Base-by-base conservation (phyloP, 1,140 invertebrate species). In the Drosophila santomea region DNA sequence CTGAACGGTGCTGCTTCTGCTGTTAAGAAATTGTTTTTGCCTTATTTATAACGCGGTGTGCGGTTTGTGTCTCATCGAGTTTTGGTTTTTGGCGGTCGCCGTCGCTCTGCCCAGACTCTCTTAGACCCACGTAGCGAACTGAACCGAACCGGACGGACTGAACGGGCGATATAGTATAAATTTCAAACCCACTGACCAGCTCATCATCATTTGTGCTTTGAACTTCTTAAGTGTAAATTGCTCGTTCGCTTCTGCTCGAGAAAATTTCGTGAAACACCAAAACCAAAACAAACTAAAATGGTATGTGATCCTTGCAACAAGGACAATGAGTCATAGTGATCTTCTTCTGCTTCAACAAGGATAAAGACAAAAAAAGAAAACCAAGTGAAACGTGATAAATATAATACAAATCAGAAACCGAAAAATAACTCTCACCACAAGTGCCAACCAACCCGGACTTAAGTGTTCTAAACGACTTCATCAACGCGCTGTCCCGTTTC, bases 141-240 rank as follows among this genome's bases (percentile, higher is more conserved):
- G 78, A 81, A 76, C 57, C 78, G 73, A 67, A 84, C 80, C 57
- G 73, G 48, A 69, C 43, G 20, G 63, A 66, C 63, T 43, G 66
- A 45, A n/a, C 72, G 71, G 81, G 64, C 64, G 80, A 89, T 89
- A 89, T 89, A 89, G 85, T 91, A 91, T 91, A 91, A 91, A 91
- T 91, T 85, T 89, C 78, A 78, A 75, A 82, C 83, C 75, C 78
- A 66, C 84, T 89, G 74, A 62, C 73, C 78, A 89, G 71, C 84
- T 91, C 89, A 91, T 91, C 89, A 91, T 91, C 89, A 91, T 91
- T 91, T 91, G 89, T 91, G 89, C 89, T 91, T 91, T 91, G 89
- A 91, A 91, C 89, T 91, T 91, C 89, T 91, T 91, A 77, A 89
- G 83, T 80, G 83, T 81, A 85, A 89, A 90, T 90, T 90, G 85